A percentile compares a stretch with the other conserved stretches of the same genome.
Evolutionary conservation across 2,113 vertebrate genomes (phyloP).

Genomic region (Aptenodytes forsteri): DNA sequence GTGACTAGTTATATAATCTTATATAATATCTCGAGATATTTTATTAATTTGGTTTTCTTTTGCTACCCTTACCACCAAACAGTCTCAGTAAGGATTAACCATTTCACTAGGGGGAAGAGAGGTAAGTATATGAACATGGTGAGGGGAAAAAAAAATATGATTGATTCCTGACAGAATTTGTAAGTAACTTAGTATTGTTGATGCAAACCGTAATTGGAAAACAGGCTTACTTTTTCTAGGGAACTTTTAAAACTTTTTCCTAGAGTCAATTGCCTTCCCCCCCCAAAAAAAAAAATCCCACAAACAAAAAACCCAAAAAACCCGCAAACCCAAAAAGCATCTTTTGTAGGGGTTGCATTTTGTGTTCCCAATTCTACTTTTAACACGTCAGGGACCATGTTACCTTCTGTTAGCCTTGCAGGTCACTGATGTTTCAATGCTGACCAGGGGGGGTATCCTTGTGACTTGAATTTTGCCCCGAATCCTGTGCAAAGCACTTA

Average conservation of each 20-base stretch:
- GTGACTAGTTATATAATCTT: not conserved
- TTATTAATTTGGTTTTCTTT: not conserved
- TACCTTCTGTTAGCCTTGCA: not conserved
- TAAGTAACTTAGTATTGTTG: not conserved
- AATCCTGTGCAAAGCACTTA: not conserved
- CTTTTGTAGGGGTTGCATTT: not conserved
- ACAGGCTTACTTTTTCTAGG: not conserved
- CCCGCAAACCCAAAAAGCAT: not conserved
- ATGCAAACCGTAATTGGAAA: not conserved
- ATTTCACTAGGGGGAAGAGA: not conserved
- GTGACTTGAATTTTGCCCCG: not conserved
- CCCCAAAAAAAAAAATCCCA: not conserved
- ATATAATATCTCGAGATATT: accelerated
- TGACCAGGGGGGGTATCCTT: not conserved
- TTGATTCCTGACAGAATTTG: not conserved
- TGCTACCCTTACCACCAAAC: not conserved
- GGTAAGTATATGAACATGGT: not conserved
- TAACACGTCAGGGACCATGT: not conserved
- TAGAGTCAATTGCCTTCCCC: accelerated
- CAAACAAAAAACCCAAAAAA: not conserved
- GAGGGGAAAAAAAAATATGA: not conserved
- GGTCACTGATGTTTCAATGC: not conserved
- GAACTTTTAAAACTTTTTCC: not conserved
- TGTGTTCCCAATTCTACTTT: not conserved
- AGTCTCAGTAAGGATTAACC: not conserved